These are phyloP conservation scores for Hypomesus transpacificus DNA, from an alignment of 2,113 vertebrate species.

Conservation along the genomic window DNA sequence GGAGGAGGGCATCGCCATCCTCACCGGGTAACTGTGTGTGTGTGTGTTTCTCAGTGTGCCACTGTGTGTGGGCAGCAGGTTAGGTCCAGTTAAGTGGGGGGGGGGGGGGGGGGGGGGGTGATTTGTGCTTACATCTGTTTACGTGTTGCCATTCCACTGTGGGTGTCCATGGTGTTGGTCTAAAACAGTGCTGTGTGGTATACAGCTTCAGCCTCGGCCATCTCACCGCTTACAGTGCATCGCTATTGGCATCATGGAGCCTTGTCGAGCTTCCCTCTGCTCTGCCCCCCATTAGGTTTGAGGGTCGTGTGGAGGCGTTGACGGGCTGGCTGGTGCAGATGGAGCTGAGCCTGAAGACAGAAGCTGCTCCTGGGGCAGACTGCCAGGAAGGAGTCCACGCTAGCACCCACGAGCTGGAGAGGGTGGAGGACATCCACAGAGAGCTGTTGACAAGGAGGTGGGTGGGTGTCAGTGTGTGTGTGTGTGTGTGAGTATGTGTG, in stretches of 20 bases:
- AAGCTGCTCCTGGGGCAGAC: constrained; percentile 71
- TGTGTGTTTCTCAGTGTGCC: neutral
- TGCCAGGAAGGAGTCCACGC: constrained; percentile 76
- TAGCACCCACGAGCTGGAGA: constrained; percentile 83
- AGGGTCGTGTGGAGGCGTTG: constrained; percentile 77
- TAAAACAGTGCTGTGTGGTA: too few species aligned
- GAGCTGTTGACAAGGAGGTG: constrained; percentile 85
- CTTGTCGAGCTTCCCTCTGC: neutral
- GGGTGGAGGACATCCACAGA: constrained; percentile 83
- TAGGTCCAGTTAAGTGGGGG: neutral
- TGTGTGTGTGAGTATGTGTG: constrained; percentile 4
- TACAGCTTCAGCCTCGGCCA: too few species aligned
- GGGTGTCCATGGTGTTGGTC: too few species aligned
- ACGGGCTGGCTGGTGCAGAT: constrained; percentile 83
- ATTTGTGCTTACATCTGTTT: too few species aligned
- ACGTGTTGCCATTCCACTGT: too few species aligned
- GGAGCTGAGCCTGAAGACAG: constrained; percentile 78
- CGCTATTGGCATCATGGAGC: neutral
- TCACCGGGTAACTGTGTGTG: constrained; percentile 61
- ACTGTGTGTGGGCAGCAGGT: neutral
- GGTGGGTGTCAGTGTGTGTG: constrained; percentile 12
- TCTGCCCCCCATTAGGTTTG: constrained; percentile 76
- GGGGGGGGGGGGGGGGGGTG: too few species aligned
- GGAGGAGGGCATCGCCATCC: constrained; percentile 76
- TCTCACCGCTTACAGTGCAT: too few species aligned